Evolutionary conservation across 2,113 vertebrate species (phyloP).

Genomic region (Triplophysa dalaica): DNA sequence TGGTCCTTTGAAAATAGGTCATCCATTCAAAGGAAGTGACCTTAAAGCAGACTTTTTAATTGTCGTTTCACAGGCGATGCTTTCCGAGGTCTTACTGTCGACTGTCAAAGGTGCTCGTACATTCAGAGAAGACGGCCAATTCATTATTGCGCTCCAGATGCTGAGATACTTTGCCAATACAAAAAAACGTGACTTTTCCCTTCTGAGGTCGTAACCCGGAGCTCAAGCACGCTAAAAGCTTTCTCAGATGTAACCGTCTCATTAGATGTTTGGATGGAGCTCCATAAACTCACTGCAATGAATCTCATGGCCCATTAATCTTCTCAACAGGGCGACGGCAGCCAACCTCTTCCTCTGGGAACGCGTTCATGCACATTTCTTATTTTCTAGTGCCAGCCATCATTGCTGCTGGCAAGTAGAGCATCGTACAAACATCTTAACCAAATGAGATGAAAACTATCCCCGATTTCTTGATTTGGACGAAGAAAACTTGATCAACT

Average conservation of each 20-base stretch:
- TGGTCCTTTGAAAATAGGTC: neutral
- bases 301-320: slow-evolving; percentile 42
- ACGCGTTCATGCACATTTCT: slow-evolving; percentile 35
- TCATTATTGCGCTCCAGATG: slow-evolving; percentile 18
- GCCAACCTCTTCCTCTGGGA: slow-evolving; percentile 29
- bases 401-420: slow-evolving; percentile 35
- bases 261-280: slow-evolving; percentile 29
- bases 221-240: slow-evolving; percentile 18
- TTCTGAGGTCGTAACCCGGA: slow-evolving; percentile 15
- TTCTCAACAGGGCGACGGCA: slow-evolving; percentile 36
- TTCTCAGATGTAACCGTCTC: slow-evolving; percentile 16
- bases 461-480: neutral
- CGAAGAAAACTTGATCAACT: slow-evolving; percentile 14
- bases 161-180: slow-evolving; percentile 18
- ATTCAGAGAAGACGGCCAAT: slow-evolving; percentile 14
- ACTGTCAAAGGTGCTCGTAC: neutral
- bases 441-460: slow-evolving; percentile 33
- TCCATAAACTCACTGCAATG: slow-evolving; percentile 40
- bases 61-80: neutral
- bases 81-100: neutral
- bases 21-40: neutral
- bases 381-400: slow-evolving; percentile 31
- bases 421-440: slow-evolving; percentile 16
- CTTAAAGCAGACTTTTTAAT: neutral
- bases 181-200: neutral